These are phyloP conservation scores for Monoplex corrugatus DNA, from an alignment of 2,888 invertebrate genomes.

Conservation along the genomic window DNA sequence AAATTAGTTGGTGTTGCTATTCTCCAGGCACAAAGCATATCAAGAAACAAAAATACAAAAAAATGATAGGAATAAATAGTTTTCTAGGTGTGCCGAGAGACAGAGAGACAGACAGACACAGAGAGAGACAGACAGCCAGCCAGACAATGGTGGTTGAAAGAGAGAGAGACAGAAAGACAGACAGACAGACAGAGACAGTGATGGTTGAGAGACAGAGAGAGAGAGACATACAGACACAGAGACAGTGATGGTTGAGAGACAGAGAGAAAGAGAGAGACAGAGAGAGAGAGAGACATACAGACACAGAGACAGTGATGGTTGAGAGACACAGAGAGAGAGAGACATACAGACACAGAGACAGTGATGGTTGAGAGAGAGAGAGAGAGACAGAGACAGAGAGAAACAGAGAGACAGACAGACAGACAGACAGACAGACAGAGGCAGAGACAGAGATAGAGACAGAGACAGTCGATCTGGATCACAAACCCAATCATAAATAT, in stretches of 20 bases:
- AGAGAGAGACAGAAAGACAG: slow-evolving; percentile 41
- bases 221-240: not conserved
- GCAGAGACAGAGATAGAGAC: too few species aligned
- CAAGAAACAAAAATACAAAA: too few species aligned
- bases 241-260: not conserved
- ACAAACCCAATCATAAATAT: too few species aligned
- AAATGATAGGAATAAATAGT: too few species aligned
- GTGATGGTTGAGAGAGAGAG: not conserved
- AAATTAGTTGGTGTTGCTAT: too few species aligned
- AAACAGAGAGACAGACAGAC: not conserved
- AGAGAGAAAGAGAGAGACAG: not conserved
- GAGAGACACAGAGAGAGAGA: not conserved
- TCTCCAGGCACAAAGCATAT: too few species aligned
- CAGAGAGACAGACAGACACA: not conserved
- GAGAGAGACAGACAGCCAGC: slow-evolving; percentile 28
- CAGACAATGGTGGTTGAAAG: too few species aligned
- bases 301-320: not conserved
- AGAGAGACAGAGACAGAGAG: not conserved
- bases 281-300: not conserved
- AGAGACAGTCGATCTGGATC: too few species aligned
- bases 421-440: too few species aligned
- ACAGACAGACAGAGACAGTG: not conserved
- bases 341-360: not conserved
- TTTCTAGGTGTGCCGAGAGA: too few species aligned
- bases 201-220: not conserved